Percentiles rank a stretch among this genome's conserved stretches.
These are phyloP conservation scores for Onychorhynchus coronatus DNA, from an alignment of 2,113 vertebrate species.

Conservation along the genomic window DNA sequence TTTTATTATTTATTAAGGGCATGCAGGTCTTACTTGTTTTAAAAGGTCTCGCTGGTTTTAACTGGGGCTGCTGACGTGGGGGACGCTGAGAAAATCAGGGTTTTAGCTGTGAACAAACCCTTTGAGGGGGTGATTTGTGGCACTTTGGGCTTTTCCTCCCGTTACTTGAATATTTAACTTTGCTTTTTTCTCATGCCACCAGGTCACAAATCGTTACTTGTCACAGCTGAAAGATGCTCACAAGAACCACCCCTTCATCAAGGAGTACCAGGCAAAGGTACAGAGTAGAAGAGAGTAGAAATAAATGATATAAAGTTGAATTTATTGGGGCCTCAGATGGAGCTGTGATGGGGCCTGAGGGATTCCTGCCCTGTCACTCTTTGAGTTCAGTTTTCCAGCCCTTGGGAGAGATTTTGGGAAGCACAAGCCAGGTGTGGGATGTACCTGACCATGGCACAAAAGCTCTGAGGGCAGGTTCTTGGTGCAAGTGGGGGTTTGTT, in stretches of 20 bases:
- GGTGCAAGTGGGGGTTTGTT: neutral
- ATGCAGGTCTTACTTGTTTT: neutral
- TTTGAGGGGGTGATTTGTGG: neutral
- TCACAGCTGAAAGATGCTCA: slow-evolving; percentile 95
- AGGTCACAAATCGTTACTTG: slow-evolving; percentile 94
- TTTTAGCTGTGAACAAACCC: neutral
- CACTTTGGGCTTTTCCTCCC: neutral
- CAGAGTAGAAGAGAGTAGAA: rapidly evolving
- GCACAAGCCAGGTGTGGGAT: too few species aligned
- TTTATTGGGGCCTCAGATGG: rapidly evolving
- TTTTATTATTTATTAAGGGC: rapidly evolving
- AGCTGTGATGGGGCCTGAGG: rapidly evolving
- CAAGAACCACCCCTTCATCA: slow-evolving; percentile 88
- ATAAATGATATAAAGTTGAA: rapidly evolving
- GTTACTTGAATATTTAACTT: rapidly evolving
- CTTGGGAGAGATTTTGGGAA: neutral
- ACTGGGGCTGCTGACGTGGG: neutral
- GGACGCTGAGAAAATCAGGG: neutral
- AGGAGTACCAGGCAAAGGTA: slow-evolving; percentile 92
- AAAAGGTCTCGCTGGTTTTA: neutral
- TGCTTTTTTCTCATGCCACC: rapidly evolving
- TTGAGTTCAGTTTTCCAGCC: neutral
- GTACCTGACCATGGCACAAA: too few species aligned
- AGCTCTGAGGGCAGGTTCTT: neutral
- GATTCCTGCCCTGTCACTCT: neutral